Conservation (phyloP, 2,113 vertebrate species). For the Bungarus multicinctus region DNA sequence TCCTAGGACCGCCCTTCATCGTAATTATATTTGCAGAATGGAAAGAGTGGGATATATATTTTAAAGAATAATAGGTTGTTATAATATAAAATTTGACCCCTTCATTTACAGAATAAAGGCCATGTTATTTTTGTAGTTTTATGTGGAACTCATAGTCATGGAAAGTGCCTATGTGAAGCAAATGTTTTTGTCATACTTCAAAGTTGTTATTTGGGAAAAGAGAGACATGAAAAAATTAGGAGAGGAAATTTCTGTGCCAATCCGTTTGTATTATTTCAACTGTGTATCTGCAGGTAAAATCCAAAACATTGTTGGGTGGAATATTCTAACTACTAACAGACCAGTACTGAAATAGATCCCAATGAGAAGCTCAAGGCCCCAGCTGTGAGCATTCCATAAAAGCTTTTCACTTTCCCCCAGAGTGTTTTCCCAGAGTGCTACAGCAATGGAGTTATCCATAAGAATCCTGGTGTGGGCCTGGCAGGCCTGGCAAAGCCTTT, state of each 20-base stretch:
- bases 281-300: background rate
- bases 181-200: background rate
- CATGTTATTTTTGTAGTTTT: background rate
- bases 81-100: background rate
- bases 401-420: background rate
- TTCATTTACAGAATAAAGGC: background rate
- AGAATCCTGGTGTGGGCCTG: background rate
- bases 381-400: conserved; percentile 6
- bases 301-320: background rate
- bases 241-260: background rate
- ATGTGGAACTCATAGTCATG: background rate
- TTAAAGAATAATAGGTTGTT: background rate
- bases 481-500: conserved; percentile 12
- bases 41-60: background rate
- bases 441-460: background rate
- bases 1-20: background rate
- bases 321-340: background rate
- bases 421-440: background rate
- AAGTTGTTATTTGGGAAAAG: background rate
- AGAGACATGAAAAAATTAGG: background rate
- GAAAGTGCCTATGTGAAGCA: background rate
- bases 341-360: background rate
- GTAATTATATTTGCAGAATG: background rate
- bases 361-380: conserved; percentile 9
- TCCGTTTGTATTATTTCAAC: background rate